Conservation (phyloP, 2,797 vertebrate species). For the Hypotaenidia okinawae region DNA sequence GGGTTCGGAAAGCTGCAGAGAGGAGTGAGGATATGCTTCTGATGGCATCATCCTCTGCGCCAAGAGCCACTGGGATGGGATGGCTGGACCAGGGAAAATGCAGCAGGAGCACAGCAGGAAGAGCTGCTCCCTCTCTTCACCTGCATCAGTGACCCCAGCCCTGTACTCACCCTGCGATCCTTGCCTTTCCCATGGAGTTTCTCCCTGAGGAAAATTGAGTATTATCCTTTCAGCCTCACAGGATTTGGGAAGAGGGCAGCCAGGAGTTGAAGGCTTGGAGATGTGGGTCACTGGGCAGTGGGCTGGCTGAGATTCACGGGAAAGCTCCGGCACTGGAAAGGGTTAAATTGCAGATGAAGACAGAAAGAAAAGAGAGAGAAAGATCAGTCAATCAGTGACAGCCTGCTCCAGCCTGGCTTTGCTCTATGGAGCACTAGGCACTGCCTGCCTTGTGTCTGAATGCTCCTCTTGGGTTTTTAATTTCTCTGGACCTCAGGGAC, state of each 20-base stretch:
- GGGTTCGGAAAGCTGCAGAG: not conserved
- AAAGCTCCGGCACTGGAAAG: constrained; percentile 45
- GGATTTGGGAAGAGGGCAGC: constrained; percentile 51
- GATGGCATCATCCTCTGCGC: not conserved
- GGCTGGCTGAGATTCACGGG: constrained; percentile 28
- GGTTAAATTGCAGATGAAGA: constrained; percentile 2
- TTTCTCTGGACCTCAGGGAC: not conserved
- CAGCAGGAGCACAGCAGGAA: not conserved
- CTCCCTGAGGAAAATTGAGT: constrained; percentile 24
- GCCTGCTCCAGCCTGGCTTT: not conserved
- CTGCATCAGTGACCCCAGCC: rapidly evolving
- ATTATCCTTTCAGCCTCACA: constrained; percentile 32
- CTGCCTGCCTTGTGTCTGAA: not conserved
- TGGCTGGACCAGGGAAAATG: not conserved
- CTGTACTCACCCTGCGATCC: constrained; percentile 45
- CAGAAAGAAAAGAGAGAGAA: not conserved
- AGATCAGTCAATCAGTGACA: not conserved
- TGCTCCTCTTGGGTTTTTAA: not conserved
- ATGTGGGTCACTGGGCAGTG: not conserved
- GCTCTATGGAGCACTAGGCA: not conserved
- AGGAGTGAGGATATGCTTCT: not conserved
- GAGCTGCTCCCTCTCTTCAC: not conserved
- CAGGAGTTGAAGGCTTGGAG: constrained; percentile 14
- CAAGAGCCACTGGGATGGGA: not conserved
- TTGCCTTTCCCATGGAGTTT: not conserved